These are phyloP conservation scores for Sympetrum striolatum DNA, from an alignment of 2,888 invertebrate genomes.

Conservation along the genomic window DNA sequence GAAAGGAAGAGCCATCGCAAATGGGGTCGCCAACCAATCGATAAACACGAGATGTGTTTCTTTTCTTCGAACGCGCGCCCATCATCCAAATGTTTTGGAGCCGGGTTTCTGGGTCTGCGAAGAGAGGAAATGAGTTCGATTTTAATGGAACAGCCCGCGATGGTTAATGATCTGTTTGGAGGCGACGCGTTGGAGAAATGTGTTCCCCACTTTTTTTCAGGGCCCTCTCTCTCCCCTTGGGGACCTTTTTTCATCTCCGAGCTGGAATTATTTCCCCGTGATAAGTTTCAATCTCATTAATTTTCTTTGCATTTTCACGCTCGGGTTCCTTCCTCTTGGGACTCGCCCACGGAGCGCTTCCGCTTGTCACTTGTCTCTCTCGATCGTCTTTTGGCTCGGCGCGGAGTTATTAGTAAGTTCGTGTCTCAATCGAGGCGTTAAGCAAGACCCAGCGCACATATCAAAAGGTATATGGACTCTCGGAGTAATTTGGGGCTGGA, in stretches of 20 bases:
- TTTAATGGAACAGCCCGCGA: neutral
- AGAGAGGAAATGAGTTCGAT: neutral
- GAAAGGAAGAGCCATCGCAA: neutral
- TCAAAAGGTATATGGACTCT: too few species aligned
- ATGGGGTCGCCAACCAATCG: neutral
- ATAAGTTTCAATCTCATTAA: neutral
- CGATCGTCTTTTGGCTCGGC: neutral
- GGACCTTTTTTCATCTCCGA: neutral
- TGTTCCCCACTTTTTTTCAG: too few species aligned
- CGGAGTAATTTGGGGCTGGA: too few species aligned
- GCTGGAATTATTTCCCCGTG: neutral
- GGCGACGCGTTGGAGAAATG: neutral
- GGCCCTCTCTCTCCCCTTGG: neutral
- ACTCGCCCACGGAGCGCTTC: too few species aligned
- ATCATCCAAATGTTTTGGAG: neutral
- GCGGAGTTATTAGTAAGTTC: too few species aligned
- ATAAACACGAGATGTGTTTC: neutral
- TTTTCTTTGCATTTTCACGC: neutral
- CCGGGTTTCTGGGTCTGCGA: neutral
- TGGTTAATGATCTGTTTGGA: neutral
- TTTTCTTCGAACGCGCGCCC: neutral
- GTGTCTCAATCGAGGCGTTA: too few species aligned
- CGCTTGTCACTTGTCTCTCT: neutral
- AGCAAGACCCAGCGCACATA: too few species aligned
- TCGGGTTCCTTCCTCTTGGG: neutral